phyloP scores from a whole-genome alignment of 1,140 invertebrate species.

The Temnothorax longispinosus region DNA sequence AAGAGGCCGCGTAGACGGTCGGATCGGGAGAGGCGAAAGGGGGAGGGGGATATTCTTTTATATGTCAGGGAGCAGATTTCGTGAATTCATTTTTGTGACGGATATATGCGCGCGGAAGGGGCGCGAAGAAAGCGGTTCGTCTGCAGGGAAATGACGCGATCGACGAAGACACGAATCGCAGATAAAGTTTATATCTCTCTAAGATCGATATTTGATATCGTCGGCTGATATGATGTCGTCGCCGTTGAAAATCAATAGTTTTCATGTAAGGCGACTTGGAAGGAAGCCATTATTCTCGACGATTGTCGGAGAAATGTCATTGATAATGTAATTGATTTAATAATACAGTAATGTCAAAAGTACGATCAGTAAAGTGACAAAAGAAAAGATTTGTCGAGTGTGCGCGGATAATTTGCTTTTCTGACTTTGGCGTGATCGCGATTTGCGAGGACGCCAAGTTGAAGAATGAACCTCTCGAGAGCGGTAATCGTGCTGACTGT shows the following conservation, averaged over 20 bases:
- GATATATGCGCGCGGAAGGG: background rate
- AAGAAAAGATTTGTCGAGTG: conserved; percentile 19
- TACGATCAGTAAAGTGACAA: background rate
- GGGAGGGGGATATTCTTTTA: conserved; percentile 59
- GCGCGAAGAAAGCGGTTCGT: background rate
- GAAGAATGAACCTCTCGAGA: conserved; percentile 53
- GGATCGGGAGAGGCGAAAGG: background rate
- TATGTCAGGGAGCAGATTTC: conserved; percentile 48
- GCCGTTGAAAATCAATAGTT: background rate
- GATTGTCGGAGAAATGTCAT: background rate
- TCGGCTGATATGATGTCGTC: background rate
- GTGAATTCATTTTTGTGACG: conserved; percentile 60
- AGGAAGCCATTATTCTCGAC: background rate
- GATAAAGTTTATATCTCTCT: conserved; percentile 6
- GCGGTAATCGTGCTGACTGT: conserved; percentile 47
- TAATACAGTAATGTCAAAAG: background rate
- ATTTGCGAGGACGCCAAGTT: conserved; percentile 32
- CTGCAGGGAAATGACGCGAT: conserved; percentile 38
- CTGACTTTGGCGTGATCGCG: conserved; percentile 34
- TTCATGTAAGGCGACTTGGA: background rate
- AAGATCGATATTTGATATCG: background rate
- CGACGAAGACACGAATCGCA: conserved; percentile 4
- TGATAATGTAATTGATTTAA: background rate
- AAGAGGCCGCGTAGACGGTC: conserved; percentile 8
- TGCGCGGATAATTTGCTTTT: conserved; percentile 24